Evolutionary conservation across 2,888 invertebrate species (phyloP), one percentile per base, ranked within the genome.

Genomic region (Polia nebulosa): DNA sequence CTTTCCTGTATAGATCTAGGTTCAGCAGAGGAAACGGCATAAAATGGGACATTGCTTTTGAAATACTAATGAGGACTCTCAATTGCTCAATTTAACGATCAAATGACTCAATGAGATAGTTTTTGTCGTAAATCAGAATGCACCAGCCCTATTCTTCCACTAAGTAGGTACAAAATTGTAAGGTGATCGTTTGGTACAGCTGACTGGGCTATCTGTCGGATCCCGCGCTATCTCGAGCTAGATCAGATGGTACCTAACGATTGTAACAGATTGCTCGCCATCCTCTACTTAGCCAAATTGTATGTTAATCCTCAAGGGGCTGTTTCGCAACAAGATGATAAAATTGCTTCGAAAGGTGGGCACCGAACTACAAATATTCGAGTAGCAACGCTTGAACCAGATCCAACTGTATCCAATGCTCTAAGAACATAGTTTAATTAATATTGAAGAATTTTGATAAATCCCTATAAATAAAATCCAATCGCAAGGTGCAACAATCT

Each of bases 241-340:
- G 51, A 79, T 67, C 58, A 17, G 27, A 36, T 41, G 41, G 60
- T 27, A 29, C 41, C 55, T 27, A 29, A 36, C 55, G 22, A 68
- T 67, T 41, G 49, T 44, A 36, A 57, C 49, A 61, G 57, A 80
- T 63, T 39, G 52, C 57, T 11, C 36, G 15, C 49, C 59, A 65
- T 60, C 52, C 53, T 47, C 25, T 51, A 68, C 65, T 73, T 64
- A 64, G 52, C 32, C 51, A 70, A 71, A 83, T 76, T 76, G 52
- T 53, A 69, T 45, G 34, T 41, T 51, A 58, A 53, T 51, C 25
- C 27, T 45, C 22, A 75, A 56, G 56, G 32, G 56, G 27, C 39
- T 29, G 51, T 52, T 47, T 73, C 20, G 29, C 11, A 41, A 51
- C 17, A 11, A 5, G n/a, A 41, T n/a, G 22, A 29, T 49, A 25